A percentile compares a stretch with the other conserved stretches of the same genome.
Evolutionary conservation across 2,113 vertebrate genomes (phyloP).

Genomic region (Lepisosteus osseus): DNA sequence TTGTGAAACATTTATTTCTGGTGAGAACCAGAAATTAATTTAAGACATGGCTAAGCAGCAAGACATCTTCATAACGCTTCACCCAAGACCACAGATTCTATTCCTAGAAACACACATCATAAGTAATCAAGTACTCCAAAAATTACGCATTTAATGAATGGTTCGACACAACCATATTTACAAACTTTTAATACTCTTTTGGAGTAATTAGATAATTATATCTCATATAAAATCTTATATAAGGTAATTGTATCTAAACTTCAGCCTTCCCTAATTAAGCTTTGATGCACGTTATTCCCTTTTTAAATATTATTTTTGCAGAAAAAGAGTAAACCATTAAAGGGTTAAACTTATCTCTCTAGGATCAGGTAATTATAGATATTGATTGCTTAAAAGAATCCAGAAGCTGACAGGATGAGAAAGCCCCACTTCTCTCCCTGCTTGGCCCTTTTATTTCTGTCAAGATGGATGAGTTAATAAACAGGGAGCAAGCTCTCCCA

Average conservation of each 20-base stretch:
- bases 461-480: conserved; percentile 75
- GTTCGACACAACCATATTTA: too few species aligned
- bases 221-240: too few species aligned
- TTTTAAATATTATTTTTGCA: conserved; percentile 5
- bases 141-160: too few species aligned
- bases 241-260: too few species aligned
- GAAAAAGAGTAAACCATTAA: conserved; percentile 25
- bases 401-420: conserved; percentile 54
- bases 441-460: conserved; percentile 61
- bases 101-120: too few species aligned
- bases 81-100: not conserved
- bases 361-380: conserved; percentile 59
- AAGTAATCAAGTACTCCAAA: too few species aligned
- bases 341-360: conserved; percentile 55
- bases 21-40: conserved; percentile 1
- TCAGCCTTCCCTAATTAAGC: too few species aligned
- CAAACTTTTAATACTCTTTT: too few species aligned
- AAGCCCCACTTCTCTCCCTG: conserved; percentile 45
- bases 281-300: not conserved
- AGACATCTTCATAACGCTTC: not conserved
- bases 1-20: not conserved
- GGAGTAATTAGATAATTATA: too few species aligned
- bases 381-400: conserved; percentile 62
- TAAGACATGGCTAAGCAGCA: not conserved
- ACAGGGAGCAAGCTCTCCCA: conserved; percentile 59